Base-by-base conservation (phyloP, 2,113 vertebrate species). In the Peucedramus taeniatus region DNA sequence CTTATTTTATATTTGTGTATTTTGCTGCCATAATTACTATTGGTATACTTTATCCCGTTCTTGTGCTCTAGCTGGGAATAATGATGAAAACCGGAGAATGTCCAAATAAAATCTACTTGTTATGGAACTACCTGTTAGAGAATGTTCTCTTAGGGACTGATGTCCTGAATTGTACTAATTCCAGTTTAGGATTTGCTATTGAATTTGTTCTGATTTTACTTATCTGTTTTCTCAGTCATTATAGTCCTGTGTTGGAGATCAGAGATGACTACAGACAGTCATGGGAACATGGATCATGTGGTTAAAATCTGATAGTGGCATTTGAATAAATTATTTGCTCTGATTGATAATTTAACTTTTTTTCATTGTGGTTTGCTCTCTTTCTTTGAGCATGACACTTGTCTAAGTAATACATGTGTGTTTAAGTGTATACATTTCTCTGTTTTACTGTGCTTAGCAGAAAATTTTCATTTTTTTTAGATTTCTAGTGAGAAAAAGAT, bases 1-100 rank as follows among this genome's bases (percentile, higher is more conserved):
- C 0, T 0, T 40, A 33, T 11, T 18, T 81, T n/a, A 4, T 64
- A 45, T 42, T 28, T 64, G 27, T 60, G 5, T 20, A 3, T 56
- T 33, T 56, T 54, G 13, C 44, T 74, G 10, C 23, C 24, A 37
- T n/a, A 39, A 45, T 7, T 69, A 13, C 20, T 74, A 1, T 26
- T 39, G 21, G 11, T 72, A 69, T 69, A 30, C 3, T 70, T 78
- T 22, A 47, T n/a, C 33, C 17, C 22, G 10, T 76, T 81, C 39
- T 53, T 5, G 0, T 13, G 28, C 37, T 64, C 54, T 26, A 50
- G 2, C 12, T 61, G 35, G 27, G 26, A 77, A 59, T 35, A 80
- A 71, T 53, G n/a, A 64, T 11, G 24, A 71, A 66, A 89, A 49
- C 20, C 26, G 6, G 42, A 39, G 19, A 72, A 63, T 5, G 4